Base-by-base conservation (phyloP, 1,140 invertebrate species). In the Cydia amplana region DNA sequence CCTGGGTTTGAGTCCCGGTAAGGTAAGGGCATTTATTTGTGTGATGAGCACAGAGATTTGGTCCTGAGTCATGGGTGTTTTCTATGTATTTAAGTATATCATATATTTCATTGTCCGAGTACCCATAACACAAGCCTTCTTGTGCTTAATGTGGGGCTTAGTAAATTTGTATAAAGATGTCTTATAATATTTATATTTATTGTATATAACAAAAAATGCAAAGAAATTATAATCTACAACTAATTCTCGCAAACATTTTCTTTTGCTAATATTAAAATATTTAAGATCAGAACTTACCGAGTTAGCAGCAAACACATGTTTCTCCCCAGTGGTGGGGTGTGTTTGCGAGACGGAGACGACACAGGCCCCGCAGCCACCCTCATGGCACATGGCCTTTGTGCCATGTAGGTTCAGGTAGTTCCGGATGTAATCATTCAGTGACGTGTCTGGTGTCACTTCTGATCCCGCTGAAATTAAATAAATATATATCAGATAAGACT, bases 311-410 rank as follows among this genome's bases (percentile, higher is more conserved):
- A 95, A 93, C 7, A 93, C 93, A 64, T 94, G 80, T 80, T 84
- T 91, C 85, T 94, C 94, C 76, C 93, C 94, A 18, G 90, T 94
- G 1, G 89, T 83, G 0, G 95, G 94, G 80, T 96, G 94, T 7
- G 86, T 90, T 9, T 89, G 87, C 18, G 93, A 89, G 0, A 95
- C 95, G 3, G 95, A 93, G 1, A 98, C 97, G 18, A 97, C 93
- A 84, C 97, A 98, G 0, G 94, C 94, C 0, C 97, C 97, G 85
- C 97, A 98, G 3, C 97, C 97, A 18, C 97, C 97, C 88, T 98
- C 97, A 14, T 94, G 93, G 82, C 97, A 98, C 95, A 96, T 97
- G 6, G 93, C 94, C 88, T 98, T 98, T 0, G 97, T 97, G 23
- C 96, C 97, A 74, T 94, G 95, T 0, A 97, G 93, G 32, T 95